phyloP scores from a whole-genome alignment of 2,888 invertebrate species.

The Carcina quercana region DNA sequence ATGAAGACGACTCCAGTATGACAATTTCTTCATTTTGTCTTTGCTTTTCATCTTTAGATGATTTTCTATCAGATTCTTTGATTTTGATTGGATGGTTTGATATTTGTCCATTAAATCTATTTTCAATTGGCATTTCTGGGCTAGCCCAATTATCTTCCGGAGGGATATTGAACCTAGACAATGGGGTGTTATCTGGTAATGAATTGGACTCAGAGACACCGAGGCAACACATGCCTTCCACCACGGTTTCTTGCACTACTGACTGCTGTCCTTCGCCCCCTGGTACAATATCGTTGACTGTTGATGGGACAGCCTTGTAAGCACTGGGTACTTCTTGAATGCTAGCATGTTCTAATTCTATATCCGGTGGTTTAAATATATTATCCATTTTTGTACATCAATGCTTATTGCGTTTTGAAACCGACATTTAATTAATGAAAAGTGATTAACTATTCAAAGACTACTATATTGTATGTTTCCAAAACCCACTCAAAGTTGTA shows the following conservation, averaged over 20 bases:
- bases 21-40: conserved; percentile 77
- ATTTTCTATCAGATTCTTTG: conserved; percentile 31
- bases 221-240: too few species aligned
- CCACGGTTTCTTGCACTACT: conserved; percentile 30
- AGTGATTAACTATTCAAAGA: too few species aligned
- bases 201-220: conserved; percentile 33
- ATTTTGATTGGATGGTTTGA: conserved; percentile 18
- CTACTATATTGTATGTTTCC: too few species aligned
- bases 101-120: conserved; percentile 24
- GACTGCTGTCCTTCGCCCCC: conserved; percentile 41
- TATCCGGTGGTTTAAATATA: conserved; percentile 56
- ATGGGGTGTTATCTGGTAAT: conserved; percentile 26
- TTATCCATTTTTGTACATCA: conserved; percentile 52
- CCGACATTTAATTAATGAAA: conserved; percentile 43
- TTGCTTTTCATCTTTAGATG: conserved; percentile 75
- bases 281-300: conserved; percentile 56
- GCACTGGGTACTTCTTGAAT: conserved; percentile 49
- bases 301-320: conserved; percentile 50
- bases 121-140: conserved; percentile 24
- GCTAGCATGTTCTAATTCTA: conserved; percentile 61
- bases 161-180: conserved; percentile 21
- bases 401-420: too few species aligned
- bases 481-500: too few species aligned
- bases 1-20: conserved; percentile 76
- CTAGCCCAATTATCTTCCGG: conserved; percentile 18